Percentiles rank a stretch among this genome's conserved stretches.
phyloP scores from a whole-genome alignment of 2,113 vertebrate species.

The Phocoena phocoena region DNA sequence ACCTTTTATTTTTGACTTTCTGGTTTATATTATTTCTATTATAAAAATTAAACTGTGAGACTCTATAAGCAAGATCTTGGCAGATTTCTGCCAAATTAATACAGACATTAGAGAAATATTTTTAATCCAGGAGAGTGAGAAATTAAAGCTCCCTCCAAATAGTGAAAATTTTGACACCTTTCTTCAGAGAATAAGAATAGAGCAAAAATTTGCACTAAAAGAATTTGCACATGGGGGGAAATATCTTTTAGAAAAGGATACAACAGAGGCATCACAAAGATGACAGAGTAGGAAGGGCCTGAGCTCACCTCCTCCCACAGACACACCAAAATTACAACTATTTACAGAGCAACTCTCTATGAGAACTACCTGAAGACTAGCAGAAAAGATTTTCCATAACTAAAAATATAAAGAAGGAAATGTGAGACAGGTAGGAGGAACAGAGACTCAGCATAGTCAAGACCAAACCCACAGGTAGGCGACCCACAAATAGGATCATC shows the following conservation, averaged over 20 bases:
- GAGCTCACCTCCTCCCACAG: not conserved
- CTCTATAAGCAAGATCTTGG: not conserved
- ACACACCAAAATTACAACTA: not conserved
- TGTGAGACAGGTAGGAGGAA: not conserved
- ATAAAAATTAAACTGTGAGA: not conserved
- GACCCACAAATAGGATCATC: not conserved
- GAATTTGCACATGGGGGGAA: not conserved
- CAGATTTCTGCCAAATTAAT: not conserved
- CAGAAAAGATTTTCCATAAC: not conserved
- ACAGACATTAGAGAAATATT: not conserved
- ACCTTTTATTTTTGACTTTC: not conserved
- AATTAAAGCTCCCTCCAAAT: constrained; percentile 22
- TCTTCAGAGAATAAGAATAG: constrained; percentile 1
- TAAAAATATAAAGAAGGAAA: not conserved
- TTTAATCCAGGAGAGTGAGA: constrained; percentile 25
- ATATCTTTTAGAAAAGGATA: not conserved
- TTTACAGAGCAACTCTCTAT: not conserved
- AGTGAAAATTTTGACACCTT: not conserved
- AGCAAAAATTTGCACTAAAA: not conserved
- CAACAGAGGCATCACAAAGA: not conserved
- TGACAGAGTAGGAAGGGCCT: not conserved
- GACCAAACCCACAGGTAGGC: not conserved
- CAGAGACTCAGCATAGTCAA: not conserved
- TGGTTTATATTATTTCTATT: not conserved
- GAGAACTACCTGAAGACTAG: not conserved